Evolutionary conservation across 2,113 vertebrate species (phyloP), one percentile per base, ranked within the genome.

Genomic region (Myrmecobius fasciatus): DNA sequence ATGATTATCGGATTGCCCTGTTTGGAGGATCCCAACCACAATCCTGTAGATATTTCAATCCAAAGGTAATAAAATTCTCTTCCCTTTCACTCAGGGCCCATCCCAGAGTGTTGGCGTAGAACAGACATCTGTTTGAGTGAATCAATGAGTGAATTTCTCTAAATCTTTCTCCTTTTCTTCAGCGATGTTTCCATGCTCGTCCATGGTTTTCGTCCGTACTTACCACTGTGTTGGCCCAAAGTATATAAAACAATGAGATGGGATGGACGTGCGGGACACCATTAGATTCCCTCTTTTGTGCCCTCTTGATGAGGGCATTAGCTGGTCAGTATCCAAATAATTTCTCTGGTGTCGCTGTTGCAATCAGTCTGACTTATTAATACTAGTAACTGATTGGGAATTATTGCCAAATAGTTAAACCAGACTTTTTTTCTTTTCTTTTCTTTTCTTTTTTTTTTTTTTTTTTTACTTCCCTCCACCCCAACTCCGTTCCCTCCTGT

Each of bases 11-110:
- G 96, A 99, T 99, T 94, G 99, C 99, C 93, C 98, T 99, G 52
- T 99, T 99, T 97, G 99, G 99, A 95, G 99, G 99, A 94, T 99
- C 99, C 4, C 99, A 99, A 97, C 99, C 99, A 94, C 99, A 99
- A 97, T 99, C 99, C 97, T 99, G 99, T 97, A 99, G 99, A 98
- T 99, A 99, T 96, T 99, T 99, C 98, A 99, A 99, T 97, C 99
- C 99, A 93, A 99, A 99, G 99, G 99, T 99, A 98, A 98, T 67
- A 92, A 2, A 90, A 89, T 52, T 93, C 51, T 56, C 25, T 52
- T 91, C 89, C 49, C 90, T 97, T 98, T 96, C 97, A 96, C 94
- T 96, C 97, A 97, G 96, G 98, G 97, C 96, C 95, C 97, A 97
- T 98, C 95, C 31, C 97, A 96, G 96, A 97, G 97, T 97, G 91